Conservation (phyloP, 2,888 invertebrate genomes). For the Drosophila peninsularis region DNA sequence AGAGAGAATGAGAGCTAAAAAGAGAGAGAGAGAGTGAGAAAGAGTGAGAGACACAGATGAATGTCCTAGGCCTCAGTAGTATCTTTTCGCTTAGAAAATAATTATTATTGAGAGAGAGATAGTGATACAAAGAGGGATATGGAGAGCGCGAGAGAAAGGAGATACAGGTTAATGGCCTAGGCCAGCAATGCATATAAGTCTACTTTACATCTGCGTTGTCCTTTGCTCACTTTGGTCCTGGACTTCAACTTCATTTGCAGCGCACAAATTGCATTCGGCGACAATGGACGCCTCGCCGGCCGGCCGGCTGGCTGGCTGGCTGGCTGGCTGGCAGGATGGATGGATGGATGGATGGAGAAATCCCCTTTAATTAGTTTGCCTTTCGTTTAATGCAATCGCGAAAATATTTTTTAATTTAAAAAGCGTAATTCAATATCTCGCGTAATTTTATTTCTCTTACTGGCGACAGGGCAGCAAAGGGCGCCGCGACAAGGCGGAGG, state of each 20-base stretch:
- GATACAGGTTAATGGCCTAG: constrained; percentile 19
- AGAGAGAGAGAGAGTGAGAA: no score
- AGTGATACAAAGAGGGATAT: not conserved
- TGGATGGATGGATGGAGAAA: constrained; percentile 12
- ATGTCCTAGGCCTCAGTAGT: no score
- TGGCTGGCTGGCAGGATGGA: not conserved
- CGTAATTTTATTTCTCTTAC: constrained; percentile 74
- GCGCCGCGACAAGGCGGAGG: constrained; percentile 3
- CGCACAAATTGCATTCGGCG: constrained; percentile 44
- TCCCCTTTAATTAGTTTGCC: constrained; percentile 66
- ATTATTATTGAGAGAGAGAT: not conserved
- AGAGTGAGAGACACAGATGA: no score
- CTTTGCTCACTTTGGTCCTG: constrained; percentile 17
- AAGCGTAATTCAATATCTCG: constrained; percentile 77
- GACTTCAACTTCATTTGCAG: constrained; percentile 49
- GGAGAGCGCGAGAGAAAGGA: not conserved
- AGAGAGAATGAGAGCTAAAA: no score
- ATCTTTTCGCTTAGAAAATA: no score
- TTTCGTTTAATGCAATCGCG: constrained; percentile 75
- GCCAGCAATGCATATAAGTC: not conserved
- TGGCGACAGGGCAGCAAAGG: constrained; percentile 1
- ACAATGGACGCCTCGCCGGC: not conserved
- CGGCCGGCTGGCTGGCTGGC: not conserved
- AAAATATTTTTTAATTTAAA: constrained; percentile 77
- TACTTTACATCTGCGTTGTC: not conserved